Conservation (phyloP, 2,888 invertebrate species). For the Lamellibrachia columna region DNA sequence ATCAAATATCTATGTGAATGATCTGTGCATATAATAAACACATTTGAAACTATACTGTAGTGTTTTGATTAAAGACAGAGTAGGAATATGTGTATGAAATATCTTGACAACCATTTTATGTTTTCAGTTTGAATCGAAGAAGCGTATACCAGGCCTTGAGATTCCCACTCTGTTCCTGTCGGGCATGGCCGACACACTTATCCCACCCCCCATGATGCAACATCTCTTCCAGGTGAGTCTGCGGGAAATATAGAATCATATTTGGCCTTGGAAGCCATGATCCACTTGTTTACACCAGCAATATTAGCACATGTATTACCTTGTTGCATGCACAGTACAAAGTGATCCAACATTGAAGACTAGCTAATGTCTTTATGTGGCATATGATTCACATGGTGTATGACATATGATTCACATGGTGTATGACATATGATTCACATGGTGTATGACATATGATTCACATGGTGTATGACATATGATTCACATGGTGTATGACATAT, state of each 20-base stretch:
- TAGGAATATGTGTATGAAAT: not conserved
- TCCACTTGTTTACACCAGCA: too few relatives aligned
- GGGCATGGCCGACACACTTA: constrained; percentile 85
- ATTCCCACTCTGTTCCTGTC: constrained; percentile 88
- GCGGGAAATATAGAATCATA: not conserved
- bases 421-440: too few relatives aligned
- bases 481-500: too few relatives aligned
- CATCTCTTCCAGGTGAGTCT: constrained; percentile 74
- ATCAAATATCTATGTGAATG: constrained; percentile 83
- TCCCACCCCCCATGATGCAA: constrained; percentile 91
- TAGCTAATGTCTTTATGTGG: too few relatives aligned
- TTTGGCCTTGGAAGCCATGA: not conserved
- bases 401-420: too few relatives aligned
- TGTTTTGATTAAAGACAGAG: not conserved
- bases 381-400: too few relatives aligned
- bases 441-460: too few relatives aligned
- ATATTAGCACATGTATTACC: too few relatives aligned
- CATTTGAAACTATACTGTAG: not conserved
- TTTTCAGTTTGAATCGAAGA: constrained; percentile 67
- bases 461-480: too few relatives aligned
- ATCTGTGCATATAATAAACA: not conserved
- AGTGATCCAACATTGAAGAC: too few relatives aligned
- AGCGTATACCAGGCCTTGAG: constrained; percentile 78
- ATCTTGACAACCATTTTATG: not conserved
- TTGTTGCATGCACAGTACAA: too few relatives aligned